Conservation (phyloP, 2,888 invertebrate species). For the Drepana falcataria region DNA sequence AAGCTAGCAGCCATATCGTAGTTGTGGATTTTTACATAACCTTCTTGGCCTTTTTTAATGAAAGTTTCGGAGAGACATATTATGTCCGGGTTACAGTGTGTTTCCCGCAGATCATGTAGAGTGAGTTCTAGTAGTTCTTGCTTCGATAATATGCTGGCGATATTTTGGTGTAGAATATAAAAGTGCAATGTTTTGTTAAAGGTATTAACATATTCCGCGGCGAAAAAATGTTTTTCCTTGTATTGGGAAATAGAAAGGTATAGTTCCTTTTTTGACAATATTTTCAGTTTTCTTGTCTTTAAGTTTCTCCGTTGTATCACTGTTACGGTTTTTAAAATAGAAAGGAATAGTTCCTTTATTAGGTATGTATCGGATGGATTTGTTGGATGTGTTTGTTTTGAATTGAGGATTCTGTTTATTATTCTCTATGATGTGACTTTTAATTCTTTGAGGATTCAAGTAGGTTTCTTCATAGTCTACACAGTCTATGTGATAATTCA, state of each 20-base stretch:
- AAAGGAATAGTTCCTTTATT: conserved; percentile 1
- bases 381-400: not conserved
- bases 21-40: conserved; percentile 2
- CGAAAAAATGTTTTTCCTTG: not conserved
- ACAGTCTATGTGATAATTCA: conserved; percentile 2
- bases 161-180: conserved; percentile 10
- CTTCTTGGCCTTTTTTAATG: conserved; percentile 3
- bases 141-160: conserved; percentile 4
- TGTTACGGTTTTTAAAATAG: not conserved
- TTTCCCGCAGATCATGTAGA: conserved; percentile 3
- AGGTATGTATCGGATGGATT: not conserved
- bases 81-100: conserved; percentile 4
- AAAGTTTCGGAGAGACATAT: conserved; percentile 11
- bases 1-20: conserved; percentile 5
- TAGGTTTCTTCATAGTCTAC: conserved; percentile 4
- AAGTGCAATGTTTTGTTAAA: not conserved
- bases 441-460: conserved; percentile 1
- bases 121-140: conserved; percentile 7
- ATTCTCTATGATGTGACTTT: not conserved
- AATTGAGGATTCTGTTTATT: not conserved
- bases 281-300: not conserved
- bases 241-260: not conserved
- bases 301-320: not conserved
- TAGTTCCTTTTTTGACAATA: not conserved
- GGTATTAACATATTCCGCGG: not conserved